Conservation (phyloP, 2,888 invertebrate species). For the Cactoblastis cactorum region DNA sequence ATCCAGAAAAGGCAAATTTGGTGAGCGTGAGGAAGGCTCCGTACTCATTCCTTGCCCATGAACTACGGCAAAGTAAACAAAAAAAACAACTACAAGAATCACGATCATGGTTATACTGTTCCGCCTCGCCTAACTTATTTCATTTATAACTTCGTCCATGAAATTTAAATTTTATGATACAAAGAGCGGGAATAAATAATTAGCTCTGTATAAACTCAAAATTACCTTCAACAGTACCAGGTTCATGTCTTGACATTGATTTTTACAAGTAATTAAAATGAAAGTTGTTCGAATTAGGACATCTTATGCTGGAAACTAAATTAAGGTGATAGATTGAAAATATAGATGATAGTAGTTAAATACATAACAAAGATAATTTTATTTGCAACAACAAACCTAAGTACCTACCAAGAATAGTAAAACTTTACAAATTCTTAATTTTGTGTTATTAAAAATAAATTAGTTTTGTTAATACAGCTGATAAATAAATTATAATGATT, state of each 20-base stretch:
- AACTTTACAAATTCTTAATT: no score
- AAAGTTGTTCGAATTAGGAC: slow-evolving; percentile 27
- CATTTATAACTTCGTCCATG: slow-evolving; percentile 69
- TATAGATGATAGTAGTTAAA: no score
- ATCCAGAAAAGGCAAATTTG: slow-evolving; percentile 56
- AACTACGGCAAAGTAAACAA: slow-evolving; percentile 42
- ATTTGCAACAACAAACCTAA: no score
- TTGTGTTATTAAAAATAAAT: no score
- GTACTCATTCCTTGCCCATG: slow-evolving; percentile 60
- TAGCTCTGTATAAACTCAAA: slow-evolving; percentile 43
- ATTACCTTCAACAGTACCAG: slow-evolving; percentile 46
- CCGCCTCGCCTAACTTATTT: slow-evolving; percentile 48
- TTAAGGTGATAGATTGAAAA: no score
- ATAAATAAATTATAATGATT: no score
- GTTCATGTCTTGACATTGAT: slow-evolving; percentile 40
- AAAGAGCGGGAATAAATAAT: slow-evolving; percentile 56
- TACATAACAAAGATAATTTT: no score
- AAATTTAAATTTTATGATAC: slow-evolving; percentile 63
- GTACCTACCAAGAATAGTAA: no score
- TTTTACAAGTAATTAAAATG: slow-evolving; percentile 36
- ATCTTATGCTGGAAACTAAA: no score
- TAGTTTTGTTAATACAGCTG: no score
- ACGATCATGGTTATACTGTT: slow-evolving; percentile 69
- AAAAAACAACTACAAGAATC: slow-evolving; percentile 50
- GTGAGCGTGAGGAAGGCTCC: slow-evolving; percentile 40